Conservation (phyloP, 2,888 invertebrate species). For the Pollenia amentaria region DNA sequence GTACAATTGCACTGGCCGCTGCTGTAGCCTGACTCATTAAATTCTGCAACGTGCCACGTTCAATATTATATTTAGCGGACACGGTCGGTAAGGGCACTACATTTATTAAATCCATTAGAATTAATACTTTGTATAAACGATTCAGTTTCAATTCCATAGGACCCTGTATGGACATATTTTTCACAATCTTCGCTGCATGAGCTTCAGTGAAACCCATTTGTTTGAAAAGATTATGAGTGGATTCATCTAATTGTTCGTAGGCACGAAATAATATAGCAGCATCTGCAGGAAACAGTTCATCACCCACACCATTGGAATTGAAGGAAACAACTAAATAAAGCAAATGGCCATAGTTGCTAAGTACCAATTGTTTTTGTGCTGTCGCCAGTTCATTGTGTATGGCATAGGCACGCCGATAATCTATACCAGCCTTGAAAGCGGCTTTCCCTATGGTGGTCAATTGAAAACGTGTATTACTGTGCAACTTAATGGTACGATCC, state of each 20-base stretch:
- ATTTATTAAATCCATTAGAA: conserved; percentile 92
- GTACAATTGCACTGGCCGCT: conserved; percentile 90
- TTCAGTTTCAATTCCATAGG: conserved; percentile 85
- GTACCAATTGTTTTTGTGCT: conserved; percentile 91
- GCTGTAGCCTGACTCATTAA: conserved; percentile 89
- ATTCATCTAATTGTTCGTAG: conserved; percentile 87
- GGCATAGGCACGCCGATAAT: conserved; percentile 88
- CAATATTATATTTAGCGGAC: conserved; percentile 89
- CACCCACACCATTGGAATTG: conserved; percentile 83
- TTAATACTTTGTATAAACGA: conserved; percentile 94
- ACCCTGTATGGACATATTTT: conserved; percentile 88
- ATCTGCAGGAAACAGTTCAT: conserved; percentile 89
- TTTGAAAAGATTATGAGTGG: conserved; percentile 89
- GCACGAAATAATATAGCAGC: conserved; percentile 83
- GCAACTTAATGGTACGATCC: conserved; percentile 80
- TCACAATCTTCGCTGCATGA: conserved; percentile 88
- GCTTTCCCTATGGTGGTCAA: conserved; percentile 91
- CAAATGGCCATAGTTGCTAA: conserved; percentile 93
- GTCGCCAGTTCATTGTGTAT: conserved; percentile 90
- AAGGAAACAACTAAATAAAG: conserved; percentile 89
- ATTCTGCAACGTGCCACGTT: conserved; percentile 92
- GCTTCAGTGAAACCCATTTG: conserved; percentile 92
- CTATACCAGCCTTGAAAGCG: conserved; percentile 94
- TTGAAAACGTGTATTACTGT: conserved; percentile 85
- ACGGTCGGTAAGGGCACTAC: conserved; percentile 88